Evolutionary conservation across 2,888 invertebrate genomes (phyloP).

Genomic region (Cosmopolites sordidus): DNA sequence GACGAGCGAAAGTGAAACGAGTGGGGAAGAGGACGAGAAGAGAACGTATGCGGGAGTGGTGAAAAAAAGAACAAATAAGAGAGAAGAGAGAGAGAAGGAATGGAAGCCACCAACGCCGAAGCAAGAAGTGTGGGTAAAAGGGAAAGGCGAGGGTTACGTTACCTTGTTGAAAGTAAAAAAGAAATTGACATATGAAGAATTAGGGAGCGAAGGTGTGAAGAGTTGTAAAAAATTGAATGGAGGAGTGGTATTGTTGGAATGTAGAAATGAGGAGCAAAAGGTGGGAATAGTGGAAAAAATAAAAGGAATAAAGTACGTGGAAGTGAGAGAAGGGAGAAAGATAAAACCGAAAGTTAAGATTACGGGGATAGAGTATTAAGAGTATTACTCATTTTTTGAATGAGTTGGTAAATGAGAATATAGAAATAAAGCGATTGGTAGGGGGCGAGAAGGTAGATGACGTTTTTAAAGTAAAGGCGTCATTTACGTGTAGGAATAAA

Average conservation of each 20-base stretch:
- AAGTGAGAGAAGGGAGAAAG: too few species aligned
- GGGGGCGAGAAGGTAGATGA: too few species aligned
- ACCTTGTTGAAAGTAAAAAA: neutral
- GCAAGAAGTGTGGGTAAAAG: neutral
- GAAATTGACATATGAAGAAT: neutral
- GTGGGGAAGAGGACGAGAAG: neutral
- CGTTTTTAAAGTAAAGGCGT: too few species aligned
- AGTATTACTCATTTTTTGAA: too few species aligned
- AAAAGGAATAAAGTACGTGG: too few species aligned
- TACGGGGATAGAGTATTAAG: too few species aligned
- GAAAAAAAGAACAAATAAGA: neutral
- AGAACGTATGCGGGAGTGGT: neutral
- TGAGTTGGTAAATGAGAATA: too few species aligned
- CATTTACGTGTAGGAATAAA: too few species aligned
- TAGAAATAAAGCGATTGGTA: too few species aligned
- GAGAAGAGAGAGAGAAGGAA: neutral
- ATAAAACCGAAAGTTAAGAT: too few species aligned
- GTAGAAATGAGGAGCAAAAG: slow-evolving; percentile 1
- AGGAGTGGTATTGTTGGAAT: neutral
- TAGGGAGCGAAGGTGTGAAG: neutral
- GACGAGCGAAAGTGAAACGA: neutral
- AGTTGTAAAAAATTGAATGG: neutral
- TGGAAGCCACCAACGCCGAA: neutral
- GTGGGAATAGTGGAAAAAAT: neutral
- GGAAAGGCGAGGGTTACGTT: neutral